Evolutionary conservation across 2,888 invertebrate genomes (phyloP), one percentile per base, ranked within the genome.

Genomic region (Acronicta alni): DNA sequence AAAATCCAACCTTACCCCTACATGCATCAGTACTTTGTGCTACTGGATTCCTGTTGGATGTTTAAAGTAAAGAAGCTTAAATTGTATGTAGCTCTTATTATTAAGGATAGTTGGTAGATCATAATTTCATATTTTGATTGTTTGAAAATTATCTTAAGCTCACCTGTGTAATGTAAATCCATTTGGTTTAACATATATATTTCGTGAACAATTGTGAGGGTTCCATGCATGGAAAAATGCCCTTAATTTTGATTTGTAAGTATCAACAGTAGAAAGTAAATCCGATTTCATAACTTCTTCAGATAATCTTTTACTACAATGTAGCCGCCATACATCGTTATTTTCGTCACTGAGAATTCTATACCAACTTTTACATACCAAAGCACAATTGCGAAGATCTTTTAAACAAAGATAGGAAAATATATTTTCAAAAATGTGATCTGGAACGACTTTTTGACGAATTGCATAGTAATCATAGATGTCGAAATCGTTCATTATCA

Each of bases 21-120:
- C 97, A 97, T 72, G 98, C 99, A 94, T 99, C 99, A 59, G 99
- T 99, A 91, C 99, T 99, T 93, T 99, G 99, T 39, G 99, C 99
- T 48, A 99, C 98, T 45, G 99, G 99, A 92, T 99, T 99, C 85
- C 99, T 96, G 78, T 4, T 78, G 79, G 80, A 32, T 39, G n/a
- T 35, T 35, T 35, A 68, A 54, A 41, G 20, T 20, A 62, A 49
- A 35, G 53, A 23, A 39, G 39, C 39, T 23, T 35, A n/a, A 2
- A n/a, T 35, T 35, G 12, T 30, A 30, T 10, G 30, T 12, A 12
- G n/a, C n/a, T n/a, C n/a, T n/a, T n/a, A n/a, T n/a, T n/a, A n/a
- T n/a, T n/a, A n/a, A n/a, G n/a, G n/a, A n/a, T n/a, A n/a, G n/a
- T n/a, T n/a, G n/a, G n/a, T n/a, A n/a, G n/a, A n/a, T n/a, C n/a